Evolutionary conservation across 2,113 vertebrate genomes (phyloP).

Genomic region (Nesogale talazaci): DNA sequence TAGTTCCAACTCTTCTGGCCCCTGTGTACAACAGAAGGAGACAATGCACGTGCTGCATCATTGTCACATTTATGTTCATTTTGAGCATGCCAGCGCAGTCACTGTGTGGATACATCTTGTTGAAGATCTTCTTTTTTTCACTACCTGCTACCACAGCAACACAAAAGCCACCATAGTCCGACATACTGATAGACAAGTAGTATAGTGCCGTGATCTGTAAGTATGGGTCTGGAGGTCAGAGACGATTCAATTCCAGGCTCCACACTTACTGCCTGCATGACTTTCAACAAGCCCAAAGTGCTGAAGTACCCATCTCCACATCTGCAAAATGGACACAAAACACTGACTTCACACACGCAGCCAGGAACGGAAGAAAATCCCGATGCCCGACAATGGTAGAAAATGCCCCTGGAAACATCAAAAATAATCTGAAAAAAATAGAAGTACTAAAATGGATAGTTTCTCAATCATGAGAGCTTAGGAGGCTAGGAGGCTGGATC

Average conservation of each 20-base stretch:
- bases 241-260: not conserved
- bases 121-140: too few relatives aligned
- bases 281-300: not conserved
- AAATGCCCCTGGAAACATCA: not conserved
- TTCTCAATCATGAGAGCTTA: not conserved
- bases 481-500: not conserved
- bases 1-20: too few relatives aligned
- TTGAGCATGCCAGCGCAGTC: too few relatives aligned
- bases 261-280: not conserved
- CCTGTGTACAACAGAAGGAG: too few relatives aligned
- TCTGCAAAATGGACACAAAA: not conserved
- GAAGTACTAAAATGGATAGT: not conserved
- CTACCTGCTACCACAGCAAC: too few relatives aligned
- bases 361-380: not conserved
- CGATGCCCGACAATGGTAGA: too few relatives aligned
- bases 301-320: not conserved
- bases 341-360: not conserved
- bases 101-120: too few relatives aligned
- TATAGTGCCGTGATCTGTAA: not conserved
- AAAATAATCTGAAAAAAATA: slow-evolving; percentile 20
- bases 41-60: too few relatives aligned
- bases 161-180: too few relatives aligned
- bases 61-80: too few relatives aligned
- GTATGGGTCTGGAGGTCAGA: slow-evolving; percentile 34
- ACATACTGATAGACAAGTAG: not conserved